A percentile compares a stretch with the other conserved stretches of the same genome.
Evolutionary conservation across 2,113 vertebrate genomes (phyloP).

Genomic region (Eulemur macaco): DNA sequence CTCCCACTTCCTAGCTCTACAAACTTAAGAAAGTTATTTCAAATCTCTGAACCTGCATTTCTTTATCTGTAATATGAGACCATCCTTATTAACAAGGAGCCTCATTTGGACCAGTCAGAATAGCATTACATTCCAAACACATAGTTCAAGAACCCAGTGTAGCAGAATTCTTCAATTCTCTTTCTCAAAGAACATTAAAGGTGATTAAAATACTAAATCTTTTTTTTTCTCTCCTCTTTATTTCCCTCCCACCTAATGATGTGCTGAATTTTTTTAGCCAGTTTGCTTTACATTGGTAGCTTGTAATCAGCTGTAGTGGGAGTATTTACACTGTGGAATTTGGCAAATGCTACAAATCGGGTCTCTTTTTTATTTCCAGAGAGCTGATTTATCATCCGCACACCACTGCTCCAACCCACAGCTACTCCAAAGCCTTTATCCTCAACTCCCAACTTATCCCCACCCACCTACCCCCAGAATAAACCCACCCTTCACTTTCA

Average conservation of each 20-base stretch:
- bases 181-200: constrained; percentile 36
- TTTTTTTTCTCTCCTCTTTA: background rate
- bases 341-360: background rate
- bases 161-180: background rate
- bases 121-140: background rate
- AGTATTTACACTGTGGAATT: background rate
- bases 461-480: background rate
- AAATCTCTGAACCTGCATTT: background rate
- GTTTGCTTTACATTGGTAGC: background rate
- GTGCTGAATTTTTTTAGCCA: background rate
- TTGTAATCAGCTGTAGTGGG: background rate
- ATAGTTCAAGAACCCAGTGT: background rate
- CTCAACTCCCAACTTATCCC: background rate
- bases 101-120: background rate
- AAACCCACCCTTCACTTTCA: background rate
- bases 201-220: background rate
- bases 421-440: background rate
- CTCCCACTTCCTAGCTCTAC: background rate
- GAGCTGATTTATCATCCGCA: background rate
- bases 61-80: background rate
- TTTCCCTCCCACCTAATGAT: background rate
- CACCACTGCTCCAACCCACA: background rate
- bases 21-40: background rate
- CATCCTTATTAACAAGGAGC: background rate
- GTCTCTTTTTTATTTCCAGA: background rate